Conservation (phyloP, 2,113 vertebrate genomes). For the Colistium nudipinnis region DNA sequence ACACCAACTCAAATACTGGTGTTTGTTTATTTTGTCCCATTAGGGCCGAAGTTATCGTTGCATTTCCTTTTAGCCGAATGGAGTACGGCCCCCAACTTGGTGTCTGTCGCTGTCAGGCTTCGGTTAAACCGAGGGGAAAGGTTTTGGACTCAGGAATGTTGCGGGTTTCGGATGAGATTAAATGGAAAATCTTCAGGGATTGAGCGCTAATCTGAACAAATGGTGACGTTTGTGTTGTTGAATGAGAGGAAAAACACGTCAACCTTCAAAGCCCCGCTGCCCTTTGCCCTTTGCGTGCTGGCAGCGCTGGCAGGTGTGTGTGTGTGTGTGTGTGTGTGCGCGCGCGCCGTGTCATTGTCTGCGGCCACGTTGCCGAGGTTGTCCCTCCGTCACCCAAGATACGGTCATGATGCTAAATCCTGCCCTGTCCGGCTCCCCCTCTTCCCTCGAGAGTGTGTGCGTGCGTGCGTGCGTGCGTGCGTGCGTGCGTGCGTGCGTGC, state of each 20-base stretch:
- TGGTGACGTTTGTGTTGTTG: slow-evolving; percentile 3
- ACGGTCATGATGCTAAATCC: slow-evolving; percentile 62
- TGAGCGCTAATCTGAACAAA: slow-evolving; percentile 5
- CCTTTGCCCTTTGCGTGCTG: background rate
- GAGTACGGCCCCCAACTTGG: no score
- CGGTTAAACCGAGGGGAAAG: background rate
- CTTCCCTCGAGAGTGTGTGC: slow-evolving; percentile 37
- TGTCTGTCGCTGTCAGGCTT: background rate
- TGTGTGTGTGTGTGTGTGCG: no score
- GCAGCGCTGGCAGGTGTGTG: no score
- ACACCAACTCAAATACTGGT: background rate
- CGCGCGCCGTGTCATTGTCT: slow-evolving; percentile 40
- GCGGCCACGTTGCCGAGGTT: slow-evolving; percentile 33
- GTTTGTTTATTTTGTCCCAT: background rate
- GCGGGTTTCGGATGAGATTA: slow-evolving; percentile 2
- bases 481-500: no score
- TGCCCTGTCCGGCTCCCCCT: slow-evolving; percentile 35
- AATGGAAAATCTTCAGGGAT: background rate
- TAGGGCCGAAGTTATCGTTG: no score
- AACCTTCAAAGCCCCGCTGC: background rate
- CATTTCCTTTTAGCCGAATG: slow-evolving; percentile 1
- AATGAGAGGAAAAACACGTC: background rate
- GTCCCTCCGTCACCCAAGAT: slow-evolving; percentile 65
- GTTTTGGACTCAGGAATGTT: slow-evolving; percentile 1
- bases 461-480: no score